These are phyloP conservation scores for Passerculus sandwichensis DNA, from an alignment of 2,797 vertebrate genomes.

Conservation along the genomic window DNA sequence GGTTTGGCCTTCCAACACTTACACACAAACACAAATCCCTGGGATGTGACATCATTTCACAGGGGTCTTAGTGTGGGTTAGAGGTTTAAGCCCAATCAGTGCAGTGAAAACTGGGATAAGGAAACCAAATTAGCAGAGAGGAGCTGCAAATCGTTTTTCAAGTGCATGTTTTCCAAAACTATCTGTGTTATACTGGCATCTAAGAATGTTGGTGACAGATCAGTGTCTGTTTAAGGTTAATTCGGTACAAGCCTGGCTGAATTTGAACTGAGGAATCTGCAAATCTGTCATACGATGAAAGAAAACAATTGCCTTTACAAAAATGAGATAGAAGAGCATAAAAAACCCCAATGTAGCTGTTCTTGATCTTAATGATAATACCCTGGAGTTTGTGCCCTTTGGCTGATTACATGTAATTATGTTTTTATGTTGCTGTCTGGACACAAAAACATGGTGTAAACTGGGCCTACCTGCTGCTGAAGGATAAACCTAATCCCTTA, in stretches of 20 bases:
- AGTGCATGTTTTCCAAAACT: not conserved
- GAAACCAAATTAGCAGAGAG: not conserved
- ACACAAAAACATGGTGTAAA: not conserved
- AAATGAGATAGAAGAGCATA: not conserved
- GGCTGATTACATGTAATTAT: not conserved
- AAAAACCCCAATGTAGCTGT: fast-evolving
- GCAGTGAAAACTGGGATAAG: not conserved
- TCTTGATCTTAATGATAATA: not conserved
- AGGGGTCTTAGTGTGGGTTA: not conserved
- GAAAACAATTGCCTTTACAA: not conserved
- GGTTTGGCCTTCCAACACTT: not conserved
- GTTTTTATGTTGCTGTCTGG: not conserved
- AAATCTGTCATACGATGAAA: not conserved
- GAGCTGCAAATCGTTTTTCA: not conserved
- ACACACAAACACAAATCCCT: fast-evolving
- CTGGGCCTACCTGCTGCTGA: not conserved
- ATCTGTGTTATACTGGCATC: not conserved
- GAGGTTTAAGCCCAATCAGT: not conserved
- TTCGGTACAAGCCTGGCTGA: not conserved
- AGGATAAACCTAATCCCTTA: not conserved
- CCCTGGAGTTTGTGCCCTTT: not conserved
- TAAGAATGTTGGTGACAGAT: not conserved
- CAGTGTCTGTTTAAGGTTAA: not conserved
- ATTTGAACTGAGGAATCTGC: not conserved
- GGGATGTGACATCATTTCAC: not conserved